A percentile compares a stretch with the other conserved stretches of the same genome.
phyloP scores from a whole-genome alignment of 2,113 vertebrate genomes.

The Engraulis encrasicolus region DNA sequence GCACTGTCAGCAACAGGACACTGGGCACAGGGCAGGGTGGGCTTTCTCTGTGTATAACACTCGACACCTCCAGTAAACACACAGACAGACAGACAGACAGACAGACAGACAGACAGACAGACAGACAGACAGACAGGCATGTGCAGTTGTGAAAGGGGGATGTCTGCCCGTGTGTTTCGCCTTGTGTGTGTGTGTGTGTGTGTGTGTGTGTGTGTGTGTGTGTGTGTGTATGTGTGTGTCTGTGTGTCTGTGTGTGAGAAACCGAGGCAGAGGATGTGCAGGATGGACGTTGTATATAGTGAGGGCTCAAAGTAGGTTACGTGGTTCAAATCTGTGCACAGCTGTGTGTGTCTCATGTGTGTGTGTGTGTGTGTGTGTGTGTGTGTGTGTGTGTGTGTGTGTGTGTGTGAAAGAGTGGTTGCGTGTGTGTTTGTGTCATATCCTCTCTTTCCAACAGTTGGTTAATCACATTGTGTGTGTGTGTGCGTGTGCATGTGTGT shows the following conservation, averaged over 20 bases:
- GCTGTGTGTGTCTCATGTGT: constrained; percentile 60
- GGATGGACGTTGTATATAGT: constrained; percentile 35
- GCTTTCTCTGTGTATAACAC: background rate
- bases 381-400: background rate
- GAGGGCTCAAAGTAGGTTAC: constrained; percentile 64
- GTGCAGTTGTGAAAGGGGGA: constrained; percentile 26
- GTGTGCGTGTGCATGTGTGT: constrained; percentile 5
- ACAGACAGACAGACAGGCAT: constrained; percentile 20
- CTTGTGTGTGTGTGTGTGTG: constrained; percentile 37
- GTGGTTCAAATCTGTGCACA: constrained; percentile 53
- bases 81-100: background rate
- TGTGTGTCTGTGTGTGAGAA: constrained; percentile 12
- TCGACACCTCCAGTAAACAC: background rate
- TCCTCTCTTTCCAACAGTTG: background rate
- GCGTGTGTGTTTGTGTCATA: background rate
- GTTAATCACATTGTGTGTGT: constrained; percentile 21
- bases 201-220: constrained; percentile 19
- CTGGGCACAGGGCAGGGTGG: no score
- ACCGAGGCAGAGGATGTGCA: constrained; percentile 38
- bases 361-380: background rate
- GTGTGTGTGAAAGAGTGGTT: background rate
- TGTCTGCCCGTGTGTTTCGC: background rate
- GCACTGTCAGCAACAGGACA: constrained; percentile 19
- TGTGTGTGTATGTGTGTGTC: constrained; percentile 50
- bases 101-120: constrained; percentile 10